phyloP scores from a whole-genome alignment of 2,797 vertebrate genomes.

The Etheostoma perlongum region DNA sequence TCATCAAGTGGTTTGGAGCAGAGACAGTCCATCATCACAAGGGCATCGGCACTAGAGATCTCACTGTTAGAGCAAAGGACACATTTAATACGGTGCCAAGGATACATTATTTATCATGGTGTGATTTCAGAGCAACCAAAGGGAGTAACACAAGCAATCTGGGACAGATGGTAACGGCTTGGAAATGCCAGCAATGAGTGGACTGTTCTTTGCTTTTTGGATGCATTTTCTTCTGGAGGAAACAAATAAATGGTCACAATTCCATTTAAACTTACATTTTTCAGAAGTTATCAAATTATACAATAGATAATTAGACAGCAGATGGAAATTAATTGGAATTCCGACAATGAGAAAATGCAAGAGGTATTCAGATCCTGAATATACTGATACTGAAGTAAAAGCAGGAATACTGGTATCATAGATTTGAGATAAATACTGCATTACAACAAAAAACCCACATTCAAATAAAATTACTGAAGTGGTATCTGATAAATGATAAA shows the following conservation, averaged over 20 bases:
- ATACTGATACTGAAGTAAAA: no score
- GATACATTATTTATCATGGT: conserved; percentile 57
- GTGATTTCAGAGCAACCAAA: conserved; percentile 48
- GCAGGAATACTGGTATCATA: no score
- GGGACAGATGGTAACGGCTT: conserved; percentile 10
- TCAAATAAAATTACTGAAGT: no score
- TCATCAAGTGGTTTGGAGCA: conserved; percentile 31
- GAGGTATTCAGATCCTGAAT: background rate
- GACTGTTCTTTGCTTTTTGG: conserved; percentile 5
- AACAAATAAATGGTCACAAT: background rate
- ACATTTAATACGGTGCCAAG: conserved; percentile 57
- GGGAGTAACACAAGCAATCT: conserved; percentile 32
- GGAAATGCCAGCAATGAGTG: background rate
- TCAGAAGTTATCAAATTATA: background rate
- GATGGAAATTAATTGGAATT: background rate
- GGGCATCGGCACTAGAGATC: conserved; percentile 42
- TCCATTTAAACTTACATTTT: background rate
- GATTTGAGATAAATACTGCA: no score
- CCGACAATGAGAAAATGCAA: background rate
- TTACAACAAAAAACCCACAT: no score
- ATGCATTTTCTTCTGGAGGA: background rate
- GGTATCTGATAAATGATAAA: no score
- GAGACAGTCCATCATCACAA: conserved; percentile 53
- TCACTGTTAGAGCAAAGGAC: conserved; percentile 61
- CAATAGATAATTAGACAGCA: background rate